These are phyloP conservation scores for Drosophila lini DNA, from an alignment of 1,140 invertebrate species.

Conservation along the genomic window DNA sequence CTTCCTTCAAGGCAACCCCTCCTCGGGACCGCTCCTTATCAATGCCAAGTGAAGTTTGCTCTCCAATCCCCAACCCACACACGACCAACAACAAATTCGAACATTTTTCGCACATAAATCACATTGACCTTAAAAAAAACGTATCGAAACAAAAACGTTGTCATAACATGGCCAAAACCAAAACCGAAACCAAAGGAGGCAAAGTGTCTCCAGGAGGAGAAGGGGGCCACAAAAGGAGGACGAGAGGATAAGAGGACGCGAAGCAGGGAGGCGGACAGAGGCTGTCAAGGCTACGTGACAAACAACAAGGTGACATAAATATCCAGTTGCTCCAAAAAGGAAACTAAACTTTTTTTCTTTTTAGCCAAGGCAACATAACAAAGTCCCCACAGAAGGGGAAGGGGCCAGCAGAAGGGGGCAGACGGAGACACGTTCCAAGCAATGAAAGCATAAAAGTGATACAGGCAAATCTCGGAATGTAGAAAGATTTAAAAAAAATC, in stretches of 20 bases:
- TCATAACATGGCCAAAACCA: slow-evolving; percentile 59
- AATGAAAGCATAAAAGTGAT: slow-evolving; percentile 45
- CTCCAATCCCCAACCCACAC: slow-evolving; percentile 29
- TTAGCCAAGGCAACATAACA: slow-evolving; percentile 51
- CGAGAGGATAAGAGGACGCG: background rate
- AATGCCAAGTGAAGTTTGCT: slow-evolving; percentile 54
- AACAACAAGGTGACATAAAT: slow-evolving; percentile 80
- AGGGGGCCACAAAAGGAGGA: background rate
- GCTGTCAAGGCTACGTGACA: slow-evolving; percentile 60
- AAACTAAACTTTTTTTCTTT: slow-evolving; percentile 56
- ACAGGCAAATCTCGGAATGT: slow-evolving; percentile 3
- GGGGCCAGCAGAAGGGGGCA: slow-evolving; percentile 11
- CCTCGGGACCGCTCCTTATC: slow-evolving; percentile 20
- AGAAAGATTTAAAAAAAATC: background rate
- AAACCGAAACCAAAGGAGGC: slow-evolving; percentile 28
- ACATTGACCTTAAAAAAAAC: slow-evolving; percentile 75
- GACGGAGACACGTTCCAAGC: slow-evolving; percentile 28
- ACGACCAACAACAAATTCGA: slow-evolving; percentile 26
- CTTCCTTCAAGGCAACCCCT: background rate
- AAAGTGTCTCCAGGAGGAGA: slow-evolving; percentile 1
- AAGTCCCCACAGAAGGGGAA: slow-evolving; percentile 1
- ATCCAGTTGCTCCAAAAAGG: slow-evolving; percentile 75
- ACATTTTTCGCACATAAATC: slow-evolving; percentile 73
- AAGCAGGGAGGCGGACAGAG: slow-evolving; percentile 9
- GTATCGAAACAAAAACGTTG: slow-evolving; percentile 43